Percentiles rank a stretch among this genome's conserved stretches.
These are phyloP conservation scores for Actenoides hombroni DNA, from an alignment of 2,113 vertebrate species.

Conservation along the genomic window DNA sequence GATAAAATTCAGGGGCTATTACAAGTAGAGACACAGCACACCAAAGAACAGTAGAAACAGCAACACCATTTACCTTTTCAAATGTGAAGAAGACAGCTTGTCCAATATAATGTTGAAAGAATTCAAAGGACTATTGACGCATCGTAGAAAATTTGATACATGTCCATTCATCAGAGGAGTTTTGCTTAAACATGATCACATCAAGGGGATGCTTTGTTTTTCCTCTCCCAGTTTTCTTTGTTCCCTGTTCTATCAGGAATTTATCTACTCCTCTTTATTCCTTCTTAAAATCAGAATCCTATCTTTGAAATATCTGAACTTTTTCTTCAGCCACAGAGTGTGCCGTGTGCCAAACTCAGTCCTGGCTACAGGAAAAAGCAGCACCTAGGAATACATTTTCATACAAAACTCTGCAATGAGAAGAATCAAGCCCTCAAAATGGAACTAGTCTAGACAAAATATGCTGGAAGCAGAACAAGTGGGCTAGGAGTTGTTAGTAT, in stretches of 20 bases:
- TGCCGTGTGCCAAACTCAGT: neutral
- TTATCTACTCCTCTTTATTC: neutral
- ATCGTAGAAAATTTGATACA: constrained; percentile 1
- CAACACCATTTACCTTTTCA: neutral
- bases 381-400: neutral
- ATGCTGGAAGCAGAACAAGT: neutral
- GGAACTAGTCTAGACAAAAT: neutral
- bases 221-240: neutral
- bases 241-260: neutral
- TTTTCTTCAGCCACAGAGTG: neutral
- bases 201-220: neutral
- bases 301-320: neutral
- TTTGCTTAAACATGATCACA: constrained; percentile 14
- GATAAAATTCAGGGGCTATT: neutral
- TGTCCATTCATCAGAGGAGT: neutral
- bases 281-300: neutral
- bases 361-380: neutral
- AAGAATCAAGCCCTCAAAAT: neutral
- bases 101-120: constrained; percentile 14
- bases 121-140: neutral
- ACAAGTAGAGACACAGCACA: neutral
- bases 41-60: neutral
- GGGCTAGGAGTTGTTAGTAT: neutral
- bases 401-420: neutral
- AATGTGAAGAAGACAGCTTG: neutral